These are phyloP conservation scores for Agraylea sexmaculata DNA, from an alignment of 1,140 invertebrate genomes.

Conservation along the genomic window DNA sequence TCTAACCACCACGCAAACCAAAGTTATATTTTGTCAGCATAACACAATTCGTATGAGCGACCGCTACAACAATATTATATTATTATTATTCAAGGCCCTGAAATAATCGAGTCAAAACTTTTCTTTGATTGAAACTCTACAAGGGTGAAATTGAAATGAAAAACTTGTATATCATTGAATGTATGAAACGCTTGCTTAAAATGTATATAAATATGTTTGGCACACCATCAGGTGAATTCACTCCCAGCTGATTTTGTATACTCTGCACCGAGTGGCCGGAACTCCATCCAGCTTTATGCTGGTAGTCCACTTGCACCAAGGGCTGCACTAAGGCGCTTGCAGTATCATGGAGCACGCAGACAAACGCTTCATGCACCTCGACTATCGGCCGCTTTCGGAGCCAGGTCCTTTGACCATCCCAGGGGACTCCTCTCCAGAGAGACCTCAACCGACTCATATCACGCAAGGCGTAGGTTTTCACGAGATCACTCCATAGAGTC, in stretches of 20 bases:
- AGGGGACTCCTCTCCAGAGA: slow-evolving; percentile 17
- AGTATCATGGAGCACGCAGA: slow-evolving; percentile 24
- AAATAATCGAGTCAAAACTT: too few relatives aligned
- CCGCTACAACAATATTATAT: too few relatives aligned
- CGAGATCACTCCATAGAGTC: slow-evolving; percentile 18
- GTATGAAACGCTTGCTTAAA: slow-evolving; percentile 19
- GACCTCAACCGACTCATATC: slow-evolving; percentile 18
- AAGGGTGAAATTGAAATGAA: too few relatives aligned
- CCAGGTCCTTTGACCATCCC: slow-evolving; percentile 17
- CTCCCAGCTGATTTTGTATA: slow-evolving; percentile 58
- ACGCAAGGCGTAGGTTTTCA: slow-evolving; percentile 13
- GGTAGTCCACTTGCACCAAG: slow-evolving; percentile 16
- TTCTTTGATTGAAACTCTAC: too few relatives aligned
- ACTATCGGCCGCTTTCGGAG: slow-evolving; percentile 13
- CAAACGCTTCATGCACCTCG: slow-evolving; percentile 23
- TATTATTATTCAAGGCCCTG: too few relatives aligned
- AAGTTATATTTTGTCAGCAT: too few relatives aligned
- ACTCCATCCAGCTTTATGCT: slow-evolving; percentile 18
- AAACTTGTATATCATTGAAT: too few relatives aligned
- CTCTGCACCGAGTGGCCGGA: slow-evolving; percentile 42
- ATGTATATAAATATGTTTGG: background rate
- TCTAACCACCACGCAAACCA: too few relatives aligned
- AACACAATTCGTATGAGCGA: too few relatives aligned
- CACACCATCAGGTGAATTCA: slow-evolving; percentile 46
- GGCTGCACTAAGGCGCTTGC: slow-evolving; percentile 15